Evolutionary conservation across 2,113 vertebrate genomes (phyloP).

Genomic region (Dicentrarchus labrax): DNA sequence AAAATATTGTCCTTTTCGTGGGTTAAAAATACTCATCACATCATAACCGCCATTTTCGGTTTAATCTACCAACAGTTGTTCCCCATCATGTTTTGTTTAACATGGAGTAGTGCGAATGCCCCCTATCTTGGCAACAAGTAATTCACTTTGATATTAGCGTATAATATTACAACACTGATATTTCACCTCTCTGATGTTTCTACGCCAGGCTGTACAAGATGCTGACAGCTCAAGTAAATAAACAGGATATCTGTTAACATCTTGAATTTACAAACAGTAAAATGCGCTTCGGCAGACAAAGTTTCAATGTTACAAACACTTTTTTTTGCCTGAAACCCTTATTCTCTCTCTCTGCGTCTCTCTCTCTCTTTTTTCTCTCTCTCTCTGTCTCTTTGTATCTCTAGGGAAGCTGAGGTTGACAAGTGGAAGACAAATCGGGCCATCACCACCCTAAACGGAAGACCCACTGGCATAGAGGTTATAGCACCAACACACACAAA

Average conservation of each 20-base stretch:
- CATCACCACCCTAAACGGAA: conserved; percentile 56
- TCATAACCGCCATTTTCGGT: neutral
- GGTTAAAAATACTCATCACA: neutral
- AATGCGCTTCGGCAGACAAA: conserved; percentile 21
- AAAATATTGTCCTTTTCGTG: neutral
- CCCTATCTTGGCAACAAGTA: neutral
- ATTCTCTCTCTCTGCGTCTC: neutral
- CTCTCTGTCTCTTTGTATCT: conserved; percentile 13
- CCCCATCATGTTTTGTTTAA: neutral
- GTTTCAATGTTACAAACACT: conserved; percentile 9
- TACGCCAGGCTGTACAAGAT: neutral
- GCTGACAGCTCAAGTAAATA: conserved; percentile 25
- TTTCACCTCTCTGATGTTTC: neutral
- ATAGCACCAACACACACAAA: conserved; percentile 34
- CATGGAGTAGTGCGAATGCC: neutral
- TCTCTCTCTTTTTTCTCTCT: neutral
- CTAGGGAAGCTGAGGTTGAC: conserved; percentile 62
- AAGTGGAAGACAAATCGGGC: conserved; percentile 74
- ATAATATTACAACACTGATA: neutral
- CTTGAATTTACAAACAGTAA: conserved; percentile 31
- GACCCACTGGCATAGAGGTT: conserved; percentile 56
- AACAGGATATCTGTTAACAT: conserved; percentile 21
- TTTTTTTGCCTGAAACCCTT: neutral
- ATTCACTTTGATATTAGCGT: conserved; percentile 9
- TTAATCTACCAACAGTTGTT: conserved; percentile 6